phyloP scores from a whole-genome alignment of 2,797 vertebrate species.

The Rhinella marina region DNA sequence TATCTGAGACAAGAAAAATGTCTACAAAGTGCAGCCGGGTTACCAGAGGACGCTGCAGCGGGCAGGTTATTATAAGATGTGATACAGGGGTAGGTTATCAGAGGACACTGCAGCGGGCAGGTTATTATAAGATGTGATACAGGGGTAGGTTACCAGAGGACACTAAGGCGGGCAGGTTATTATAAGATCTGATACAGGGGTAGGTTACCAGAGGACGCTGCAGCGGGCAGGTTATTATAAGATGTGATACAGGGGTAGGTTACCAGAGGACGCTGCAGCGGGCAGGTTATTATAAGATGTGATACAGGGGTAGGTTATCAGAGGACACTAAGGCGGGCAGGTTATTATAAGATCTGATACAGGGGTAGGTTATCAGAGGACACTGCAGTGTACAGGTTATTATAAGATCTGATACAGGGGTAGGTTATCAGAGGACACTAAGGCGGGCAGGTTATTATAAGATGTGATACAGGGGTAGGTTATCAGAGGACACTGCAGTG shows the following conservation, averaged over 20 bases:
- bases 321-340: neutral
- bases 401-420: too few relatives aligned
- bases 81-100: neutral
- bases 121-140: neutral
- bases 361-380: too few relatives aligned
- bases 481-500: neutral
- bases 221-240: neutral
- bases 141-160: too few relatives aligned
- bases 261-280: too few relatives aligned
- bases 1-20: neutral
- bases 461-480: neutral
- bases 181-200: too few relatives aligned
- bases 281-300: too few relatives aligned
- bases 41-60: neutral
- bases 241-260: neutral
- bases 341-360: neutral
- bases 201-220: too few relatives aligned
- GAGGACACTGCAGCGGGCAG: neutral
- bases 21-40: neutral
- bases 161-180: too few relatives aligned
- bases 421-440: too few relatives aligned
- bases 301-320: too few relatives aligned
- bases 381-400: too few relatives aligned
- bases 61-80: neutral
- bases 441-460: neutral